These are phyloP conservation scores for Vannuccia rotundouncinata DNA, from an alignment of 2,888 invertebrate species.

Conservation along the genomic window DNA sequence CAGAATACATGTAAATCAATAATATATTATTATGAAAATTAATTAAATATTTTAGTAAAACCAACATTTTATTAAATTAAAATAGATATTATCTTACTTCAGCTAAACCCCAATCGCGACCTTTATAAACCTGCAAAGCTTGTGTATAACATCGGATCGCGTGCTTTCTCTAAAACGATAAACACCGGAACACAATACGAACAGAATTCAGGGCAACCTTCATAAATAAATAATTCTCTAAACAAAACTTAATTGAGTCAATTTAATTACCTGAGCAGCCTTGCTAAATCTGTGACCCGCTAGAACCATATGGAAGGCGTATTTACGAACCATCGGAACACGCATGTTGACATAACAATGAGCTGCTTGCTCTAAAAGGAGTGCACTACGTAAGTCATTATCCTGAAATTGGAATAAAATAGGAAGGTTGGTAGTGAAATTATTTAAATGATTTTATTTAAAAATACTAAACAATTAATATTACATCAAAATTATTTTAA, in stretches of 20 bases:
- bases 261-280: conserved; percentile 66
- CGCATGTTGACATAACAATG: conserved; percentile 74
- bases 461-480: too few relatives aligned
- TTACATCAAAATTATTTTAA: too few relatives aligned
- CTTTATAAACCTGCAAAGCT: conserved; percentile 75
- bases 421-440: neutral
- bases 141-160: conserved; percentile 83
- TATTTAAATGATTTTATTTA: too few relatives aligned
- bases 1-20: too few relatives aligned
- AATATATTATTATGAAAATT: too few relatives aligned
- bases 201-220: too few relatives aligned
- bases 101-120: conserved; percentile 79
- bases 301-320: conserved; percentile 89
- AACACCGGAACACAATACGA: too few relatives aligned
- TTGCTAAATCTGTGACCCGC: conserved; percentile 91
- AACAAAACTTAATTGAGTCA: neutral
- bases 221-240: too few relatives aligned
- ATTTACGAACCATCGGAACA: conserved; percentile 73
- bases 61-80: too few relatives aligned
- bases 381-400: conserved; percentile 85
- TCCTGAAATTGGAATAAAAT: conserved; percentile 59
- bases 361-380: conserved; percentile 87
- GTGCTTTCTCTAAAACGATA: conserved; percentile 64
- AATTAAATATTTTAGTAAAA: too few relatives aligned
- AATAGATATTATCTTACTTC: too few relatives aligned